phyloP scores from a whole-genome alignment of 2,888 invertebrate species.

The Drosophila affinis region DNA sequence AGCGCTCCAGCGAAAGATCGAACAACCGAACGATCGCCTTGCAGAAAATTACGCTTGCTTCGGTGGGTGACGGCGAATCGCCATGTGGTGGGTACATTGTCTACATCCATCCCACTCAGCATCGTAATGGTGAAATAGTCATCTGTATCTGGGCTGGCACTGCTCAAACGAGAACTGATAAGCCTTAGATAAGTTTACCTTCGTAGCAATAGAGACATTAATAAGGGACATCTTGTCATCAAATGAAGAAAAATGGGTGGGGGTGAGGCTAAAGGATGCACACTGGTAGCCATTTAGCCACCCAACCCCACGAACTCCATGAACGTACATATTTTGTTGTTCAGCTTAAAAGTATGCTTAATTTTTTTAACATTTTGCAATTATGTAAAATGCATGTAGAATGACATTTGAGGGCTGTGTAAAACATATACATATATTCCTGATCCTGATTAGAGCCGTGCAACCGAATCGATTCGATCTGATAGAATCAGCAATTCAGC shows the following conservation, averaged over 20 bases:
- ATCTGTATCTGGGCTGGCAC: neutral
- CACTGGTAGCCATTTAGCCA: too few species aligned
- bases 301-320: too few species aligned
- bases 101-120: neutral
- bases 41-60: conserved; percentile 51
- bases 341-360: neutral
- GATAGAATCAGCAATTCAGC: too few species aligned
- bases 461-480: too few species aligned
- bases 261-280: too few species aligned
- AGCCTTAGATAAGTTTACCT: neutral
- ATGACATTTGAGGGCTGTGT: neutral
- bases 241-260: too few species aligned
- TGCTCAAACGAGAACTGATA: neutral
- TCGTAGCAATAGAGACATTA: neutral
- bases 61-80: conserved; percentile 19
- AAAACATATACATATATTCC: too few species aligned
- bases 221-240: neutral
- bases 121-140: neutral
- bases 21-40: conserved; percentile 30
- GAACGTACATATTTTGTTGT: neutral
- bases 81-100: neutral
- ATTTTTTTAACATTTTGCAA: neutral
- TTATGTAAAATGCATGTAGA: neutral
- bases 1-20: conserved; percentile 9
- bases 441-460: neutral